Percentiles rank a stretch among this genome's conserved stretches.
These are phyloP conservation scores for Invenusta paracnida DNA, from an alignment of 2,888 invertebrate genomes.

Conservation along the genomic window DNA sequence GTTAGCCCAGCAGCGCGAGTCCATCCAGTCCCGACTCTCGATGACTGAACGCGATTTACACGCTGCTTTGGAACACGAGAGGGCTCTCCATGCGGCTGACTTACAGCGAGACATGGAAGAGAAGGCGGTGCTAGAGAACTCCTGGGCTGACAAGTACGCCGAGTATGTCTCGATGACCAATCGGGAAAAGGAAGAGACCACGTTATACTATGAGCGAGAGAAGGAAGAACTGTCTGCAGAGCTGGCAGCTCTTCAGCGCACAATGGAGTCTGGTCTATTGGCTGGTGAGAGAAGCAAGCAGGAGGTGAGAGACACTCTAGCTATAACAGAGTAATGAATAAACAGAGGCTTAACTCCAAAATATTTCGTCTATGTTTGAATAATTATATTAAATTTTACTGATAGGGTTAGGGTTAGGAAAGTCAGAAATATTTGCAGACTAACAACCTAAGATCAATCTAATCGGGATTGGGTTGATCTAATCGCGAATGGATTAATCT, in stretches of 20 bases:
- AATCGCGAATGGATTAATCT: too few relatives aligned
- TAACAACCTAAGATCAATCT: too few relatives aligned
- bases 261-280: conserved; percentile 4
- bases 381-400: too few relatives aligned
- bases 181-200: not conserved
- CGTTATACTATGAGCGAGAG: conserved; percentile 68
- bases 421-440: too few relatives aligned
- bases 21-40: not conserved
- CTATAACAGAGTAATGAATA: too few relatives aligned
- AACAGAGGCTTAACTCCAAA: too few relatives aligned
- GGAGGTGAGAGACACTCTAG: too few relatives aligned
- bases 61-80: not conserved
- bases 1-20: not conserved
- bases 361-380: too few relatives aligned
- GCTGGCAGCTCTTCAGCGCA: conserved; percentile 74
- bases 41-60: not conserved
- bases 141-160: conserved; percentile 13
- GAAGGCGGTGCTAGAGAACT: not conserved
- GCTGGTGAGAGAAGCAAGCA: conserved; percentile 2
- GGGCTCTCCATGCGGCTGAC: not conserved
- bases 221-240: conserved; percentile 74
- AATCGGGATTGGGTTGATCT: too few relatives aligned
- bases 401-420: too few relatives aligned
- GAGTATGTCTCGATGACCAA: not conserved
- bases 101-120: not conserved